Base-by-base conservation (phyloP, 2,113 vertebrate genomes). In the Pteropus alecto region DNA sequence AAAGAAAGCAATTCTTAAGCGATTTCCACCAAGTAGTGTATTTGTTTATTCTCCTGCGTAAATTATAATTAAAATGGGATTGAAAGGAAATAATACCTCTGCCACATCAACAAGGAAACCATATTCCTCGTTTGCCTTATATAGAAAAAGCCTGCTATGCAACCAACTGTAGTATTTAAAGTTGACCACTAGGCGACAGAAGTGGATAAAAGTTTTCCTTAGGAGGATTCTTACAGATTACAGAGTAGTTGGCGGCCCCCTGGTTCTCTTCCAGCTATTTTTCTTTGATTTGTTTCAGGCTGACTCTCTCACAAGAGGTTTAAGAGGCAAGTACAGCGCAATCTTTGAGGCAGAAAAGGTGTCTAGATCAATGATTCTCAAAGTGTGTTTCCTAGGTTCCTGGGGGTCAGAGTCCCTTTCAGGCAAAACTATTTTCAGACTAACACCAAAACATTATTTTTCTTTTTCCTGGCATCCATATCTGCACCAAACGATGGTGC, bases 171-270 rank as follows among this genome's bases (percentile, higher is more conserved):
- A 89, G 56, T 95, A 30, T 5, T 22, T n/a, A 35, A 1, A 0
- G 0, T 1, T 3, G 1, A 35, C 83, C 90, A 54, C 63, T 2
- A 94, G 94, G 24, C 61, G 56, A 78, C 35, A 82, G 73, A 78
- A 85, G 82, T 95, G 67, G 92, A 91, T 67, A 87, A 92, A 30
- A 2, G 11, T 90, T 86, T n/a, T 60, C 43, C 21, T 82, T 51
- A 3, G 8, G 51, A 33, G 41, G 10, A 1, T 5, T 48, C 28
- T 5, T 19, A 22, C 2, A 0, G 6, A 11, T 5, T 2, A 26
- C 22, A 3, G 14, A 1, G 16, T 18, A 38, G 38, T 1, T 0
- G 28, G 13, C 65, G 4, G 24, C 6, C 90, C 58, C 7, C 21
- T 21, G 28, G 33, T 41, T 35, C 60, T 56, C 21, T 84, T 73